Percentiles rank a stretch among this genome's conserved stretches.
These are phyloP conservation scores for Tenebrosternarchus preto DNA, from an alignment of 2,113 vertebrate genomes.

Conservation along the genomic window DNA sequence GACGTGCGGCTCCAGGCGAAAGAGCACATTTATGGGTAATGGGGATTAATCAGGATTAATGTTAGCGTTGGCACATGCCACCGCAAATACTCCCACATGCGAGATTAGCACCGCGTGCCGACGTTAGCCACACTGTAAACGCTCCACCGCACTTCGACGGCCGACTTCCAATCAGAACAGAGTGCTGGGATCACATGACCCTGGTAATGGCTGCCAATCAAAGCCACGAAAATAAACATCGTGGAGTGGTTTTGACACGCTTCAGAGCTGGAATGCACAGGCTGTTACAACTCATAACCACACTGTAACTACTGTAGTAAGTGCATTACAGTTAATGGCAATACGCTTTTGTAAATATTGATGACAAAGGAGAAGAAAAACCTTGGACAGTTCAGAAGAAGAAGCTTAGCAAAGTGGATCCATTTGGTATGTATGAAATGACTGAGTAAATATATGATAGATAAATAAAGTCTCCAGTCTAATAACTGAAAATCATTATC, in stretches of 20 bases:
- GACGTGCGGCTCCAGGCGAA: constrained; percentile 58
- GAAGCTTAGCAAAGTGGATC: not conserved
- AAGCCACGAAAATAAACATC: constrained; percentile 25
- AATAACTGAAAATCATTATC: not conserved
- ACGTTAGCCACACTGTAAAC: constrained; percentile 24
- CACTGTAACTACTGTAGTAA: not conserved
- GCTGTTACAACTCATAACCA: not conserved
- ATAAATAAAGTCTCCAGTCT: not conserved
- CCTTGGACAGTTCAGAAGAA: not conserved
- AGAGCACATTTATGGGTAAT: constrained; percentile 59
- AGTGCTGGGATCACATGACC: constrained; percentile 36
- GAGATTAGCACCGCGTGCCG: constrained; percentile 34
- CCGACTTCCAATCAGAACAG: constrained; percentile 20
- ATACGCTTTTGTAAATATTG: constrained; percentile 33
- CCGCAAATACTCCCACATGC: constrained; percentile 33
- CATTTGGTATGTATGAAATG: too few species aligned
- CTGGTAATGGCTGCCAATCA: constrained; percentile 27
- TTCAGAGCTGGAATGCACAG: not conserved
- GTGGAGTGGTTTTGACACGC: not conserved
- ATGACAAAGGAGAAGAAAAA: not conserved
- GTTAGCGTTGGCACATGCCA: constrained; percentile 67
- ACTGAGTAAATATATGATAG: not conserved
- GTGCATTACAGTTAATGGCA: constrained; percentile 29
- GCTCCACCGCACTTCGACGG: constrained; percentile 22
- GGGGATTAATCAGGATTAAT: constrained; percentile 79